Base-by-base conservation (phyloP, 2,797 vertebrate genomes). In the Peromyscus nudipes region DNA sequence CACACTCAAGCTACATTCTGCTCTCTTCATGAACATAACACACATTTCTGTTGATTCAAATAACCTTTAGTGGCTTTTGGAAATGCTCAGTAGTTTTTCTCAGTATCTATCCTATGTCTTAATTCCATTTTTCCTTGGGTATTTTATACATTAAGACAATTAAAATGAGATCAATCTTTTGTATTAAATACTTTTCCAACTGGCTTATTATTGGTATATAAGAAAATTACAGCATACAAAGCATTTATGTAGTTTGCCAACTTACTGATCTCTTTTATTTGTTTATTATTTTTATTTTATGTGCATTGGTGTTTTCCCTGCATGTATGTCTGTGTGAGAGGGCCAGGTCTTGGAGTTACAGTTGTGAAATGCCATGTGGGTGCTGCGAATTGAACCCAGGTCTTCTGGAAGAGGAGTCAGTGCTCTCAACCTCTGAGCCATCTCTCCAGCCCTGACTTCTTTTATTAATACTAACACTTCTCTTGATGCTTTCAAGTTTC, bases 81-180 rank as follows among this genome's bases (percentile, higher is more conserved):
- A 83, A 90, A 64, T 43, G 34, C 87, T 55, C 37, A 16, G 2
- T 31, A 75, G 23, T 52, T 55, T 90, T 91, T 77, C 31, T 79
- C 52, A 77, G n/a, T 87, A 23, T 62, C 6, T 21, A 91, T 34
- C 29, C 40, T 60, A 73, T 79, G 60, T 91, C 29, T 96, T 92
- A 60, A 29, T 85, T 96, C 43, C n/a, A 4, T 37, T 80, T 71
- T 91, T 77, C 75, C 80, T 46, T 71, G 43, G 43, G 13, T 60
- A 82, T 60, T 92, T 95, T 91, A 92, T 60, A 62, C 49, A 46
- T 75, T 91, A 92, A 21, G 46, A 69, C 34, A 95, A 91, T 62
- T 85, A 91, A 89, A 89, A 80, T n/a, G 52, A 91, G 29, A 27
- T 55, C 12, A 17, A 55, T 62, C 13, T 73, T 96, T 49, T 73